Base-by-base conservation (phyloP, 2,113 vertebrate species). In the Calypte anna region DNA sequence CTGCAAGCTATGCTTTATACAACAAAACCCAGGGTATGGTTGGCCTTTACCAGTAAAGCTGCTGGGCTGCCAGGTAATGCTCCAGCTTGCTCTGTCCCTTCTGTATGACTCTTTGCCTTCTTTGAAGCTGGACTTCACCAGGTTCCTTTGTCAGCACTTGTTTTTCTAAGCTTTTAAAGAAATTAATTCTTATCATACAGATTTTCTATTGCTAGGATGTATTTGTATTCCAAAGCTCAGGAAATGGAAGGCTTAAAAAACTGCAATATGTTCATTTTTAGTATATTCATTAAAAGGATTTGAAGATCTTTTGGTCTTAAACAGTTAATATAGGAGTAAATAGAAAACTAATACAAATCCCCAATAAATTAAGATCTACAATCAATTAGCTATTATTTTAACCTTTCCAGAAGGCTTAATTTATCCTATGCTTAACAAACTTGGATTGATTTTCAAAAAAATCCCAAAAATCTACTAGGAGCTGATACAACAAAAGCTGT, bases 331-430 rank as follows among this genome's bases (percentile, higher is more conserved):
- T 1, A 86, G 24, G 84, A 69, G 50, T 74, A 90, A 93, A 92
- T 7, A 83, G 20, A 82, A 85, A 91, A 81, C 22, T 62, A 94
- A 48, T 27, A 7, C 27, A 54, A 46, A 5, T 12, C 16, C 4
- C 21, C 58, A 70, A 66, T 50, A 93, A 88, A 91, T 76, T 73
- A 79, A 72, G 66, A 74, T 50, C 70, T 61, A 76, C 33, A 74
- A 77, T 89, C 87, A 82, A 78, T 70, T 69, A 96, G 40, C 62
- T 73, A 86, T 91, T 93, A 90, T 88, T 90, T 96, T 93, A 96
- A 86, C 79, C 51, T 82, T 91, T 86, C 33, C 63, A 96, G 76
- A 93, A 96, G 80, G 51, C 21, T 86, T 91, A 67, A 63, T 88
- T 69, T 73, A 84, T 69, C 46, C 62, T 69, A 15, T 69, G 46